phyloP scores from a whole-genome alignment of 2,113 vertebrate genomes.

The Corythornis cristatus region DNA sequence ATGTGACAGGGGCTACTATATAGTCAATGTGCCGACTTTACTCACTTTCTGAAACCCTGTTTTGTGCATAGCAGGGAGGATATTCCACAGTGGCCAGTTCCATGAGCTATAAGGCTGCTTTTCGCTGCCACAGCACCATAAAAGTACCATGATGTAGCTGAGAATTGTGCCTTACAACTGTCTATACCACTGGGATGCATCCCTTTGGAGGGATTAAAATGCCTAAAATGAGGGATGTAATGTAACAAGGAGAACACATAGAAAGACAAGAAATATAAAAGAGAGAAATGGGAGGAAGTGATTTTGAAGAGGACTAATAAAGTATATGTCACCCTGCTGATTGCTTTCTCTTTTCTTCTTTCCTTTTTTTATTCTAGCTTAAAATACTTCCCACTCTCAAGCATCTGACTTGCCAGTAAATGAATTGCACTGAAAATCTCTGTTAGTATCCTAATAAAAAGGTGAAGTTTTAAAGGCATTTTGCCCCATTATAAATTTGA shows the following conservation, averaged over 20 bases:
- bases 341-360: conserved; percentile 44
- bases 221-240: conserved; percentile 46
- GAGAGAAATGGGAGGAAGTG: conserved; percentile 24
- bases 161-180: conserved; percentile 37
- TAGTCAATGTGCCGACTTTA: conserved; percentile 25
- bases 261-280: conserved; percentile 55
- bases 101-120: conserved; percentile 31
- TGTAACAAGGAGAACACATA: neutral
- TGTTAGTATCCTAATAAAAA: conserved; percentile 62
- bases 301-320: conserved; percentile 60
- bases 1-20: neutral
- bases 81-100: conserved; percentile 58
- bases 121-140: conserved; percentile 22
- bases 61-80: neutral
- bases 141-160: conserved; percentile 21
- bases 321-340: conserved; percentile 44
- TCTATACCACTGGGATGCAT: conserved; percentile 43
- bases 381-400: conserved; percentile 14
- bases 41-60: neutral
- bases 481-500: conserved; percentile 50
- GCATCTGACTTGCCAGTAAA: conserved; percentile 12
- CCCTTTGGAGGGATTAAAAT: conserved; percentile 64
- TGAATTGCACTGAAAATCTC: conserved; percentile 17
- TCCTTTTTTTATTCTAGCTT: neutral
- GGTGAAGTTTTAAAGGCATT: conserved; percentile 60